Evolutionary conservation across 2,113 vertebrate species (phyloP).

Genomic region (Sander vitreus): DNA sequence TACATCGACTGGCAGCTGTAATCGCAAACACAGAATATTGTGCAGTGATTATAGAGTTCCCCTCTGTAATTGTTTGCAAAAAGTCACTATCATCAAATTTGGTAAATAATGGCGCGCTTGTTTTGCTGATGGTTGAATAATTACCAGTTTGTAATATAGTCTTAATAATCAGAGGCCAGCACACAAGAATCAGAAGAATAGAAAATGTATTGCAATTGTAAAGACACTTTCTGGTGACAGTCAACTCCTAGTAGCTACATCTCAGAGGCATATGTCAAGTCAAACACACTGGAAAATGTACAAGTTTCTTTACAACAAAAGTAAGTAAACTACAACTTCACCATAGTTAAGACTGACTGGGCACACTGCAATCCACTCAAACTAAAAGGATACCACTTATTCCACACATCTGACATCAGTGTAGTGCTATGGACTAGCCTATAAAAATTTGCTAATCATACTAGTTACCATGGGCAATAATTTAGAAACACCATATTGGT

Average conservation of each 20-base stretch:
- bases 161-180: constrained; percentile 2
- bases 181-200: constrained; percentile 2
- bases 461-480: not conserved
- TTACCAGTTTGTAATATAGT: not conserved
- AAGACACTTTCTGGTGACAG: constrained; percentile 66
- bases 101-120: not conserved
- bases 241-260: constrained; percentile 34
- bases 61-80: not conserved
- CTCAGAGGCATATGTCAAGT: constrained; percentile 17
- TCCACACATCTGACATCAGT: constrained; percentile 14
- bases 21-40: constrained; percentile 5
- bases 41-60: not conserved
- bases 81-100: not conserved
- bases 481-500: not conserved
- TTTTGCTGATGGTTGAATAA: not conserved
- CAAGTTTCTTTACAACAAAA: constrained; percentile 3
- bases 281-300: constrained; percentile 1
- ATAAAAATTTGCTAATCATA: not conserved
- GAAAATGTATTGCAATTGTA: constrained; percentile 59
- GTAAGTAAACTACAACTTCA: constrained; percentile 29
- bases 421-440: not conserved
- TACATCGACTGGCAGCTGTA: constrained; percentile 40
- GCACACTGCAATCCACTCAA: constrained; percentile 16
- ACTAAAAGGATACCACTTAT: constrained; percentile 10
- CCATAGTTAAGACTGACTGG: constrained; percentile 3